Conservation (phyloP, 2,888 invertebrate genomes). For the Nemurella pictetii region DNA sequence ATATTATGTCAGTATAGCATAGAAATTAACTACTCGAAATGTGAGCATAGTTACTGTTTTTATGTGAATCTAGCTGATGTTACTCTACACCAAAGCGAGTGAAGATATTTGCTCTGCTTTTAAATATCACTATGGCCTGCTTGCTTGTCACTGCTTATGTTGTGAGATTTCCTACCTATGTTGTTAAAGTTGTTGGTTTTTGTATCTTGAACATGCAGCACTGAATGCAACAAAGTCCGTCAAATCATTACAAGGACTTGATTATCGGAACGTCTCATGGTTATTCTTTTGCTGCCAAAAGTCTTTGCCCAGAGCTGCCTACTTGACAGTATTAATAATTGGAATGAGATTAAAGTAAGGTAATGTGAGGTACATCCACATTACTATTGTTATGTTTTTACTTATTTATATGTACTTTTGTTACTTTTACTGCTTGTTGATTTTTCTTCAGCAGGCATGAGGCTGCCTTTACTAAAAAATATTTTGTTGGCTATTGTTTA, state of each 20-base stretch:
- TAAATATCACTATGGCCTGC: background rate
- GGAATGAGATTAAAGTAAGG: background rate
- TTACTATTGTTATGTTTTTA: background rate
- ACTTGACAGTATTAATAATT: constrained; percentile 1
- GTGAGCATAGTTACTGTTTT: too few relatives aligned
- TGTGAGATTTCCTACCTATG: background rate
- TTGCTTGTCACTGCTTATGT: background rate
- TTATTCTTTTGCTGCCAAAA: background rate
- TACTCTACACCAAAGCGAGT: too few relatives aligned
- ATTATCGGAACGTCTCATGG: background rate
- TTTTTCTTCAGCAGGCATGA: too few relatives aligned
- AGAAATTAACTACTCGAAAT: too few relatives aligned
- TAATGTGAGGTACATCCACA: background rate
- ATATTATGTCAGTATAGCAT: too few relatives aligned
- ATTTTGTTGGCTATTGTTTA: background rate
- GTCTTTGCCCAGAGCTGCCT: background rate
- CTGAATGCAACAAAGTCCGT: too few relatives aligned
- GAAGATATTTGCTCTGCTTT: too few relatives aligned
- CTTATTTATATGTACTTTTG: background rate
- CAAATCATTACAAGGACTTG: background rate
- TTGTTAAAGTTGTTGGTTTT: background rate
- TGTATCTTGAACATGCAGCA: too few relatives aligned
- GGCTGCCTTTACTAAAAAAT: background rate
- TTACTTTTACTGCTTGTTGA: too few relatives aligned
- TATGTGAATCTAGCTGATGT: too few relatives aligned